Conservation (phyloP, 30 jellyfish, hydroid and myxozoan genomes). For the Sanderia malayensis region DNA sequence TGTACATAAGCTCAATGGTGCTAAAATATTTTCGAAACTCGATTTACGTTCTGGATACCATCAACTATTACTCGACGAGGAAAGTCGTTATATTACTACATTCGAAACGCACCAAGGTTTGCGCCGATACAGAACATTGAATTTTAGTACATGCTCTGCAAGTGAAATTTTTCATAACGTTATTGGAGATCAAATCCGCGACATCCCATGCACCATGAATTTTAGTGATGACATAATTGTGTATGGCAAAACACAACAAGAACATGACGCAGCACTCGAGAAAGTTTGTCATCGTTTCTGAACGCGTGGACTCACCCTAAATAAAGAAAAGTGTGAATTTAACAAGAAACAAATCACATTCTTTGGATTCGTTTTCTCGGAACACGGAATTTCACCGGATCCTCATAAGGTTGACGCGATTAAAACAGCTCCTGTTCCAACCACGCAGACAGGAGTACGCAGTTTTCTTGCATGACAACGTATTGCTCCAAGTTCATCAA, state of each 20-base stretch:
- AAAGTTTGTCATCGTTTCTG: background rate
- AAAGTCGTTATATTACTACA: slow-evolving; percentile 7
- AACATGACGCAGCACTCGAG: background rate
- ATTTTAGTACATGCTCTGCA: slow-evolving; percentile 2
- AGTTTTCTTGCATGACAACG: background rate
- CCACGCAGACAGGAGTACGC: background rate
- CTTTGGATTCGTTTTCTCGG: background rate
- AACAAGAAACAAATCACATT: background rate
- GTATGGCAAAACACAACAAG: background rate
- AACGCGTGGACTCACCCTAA: background rate
- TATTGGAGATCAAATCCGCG: background rate
- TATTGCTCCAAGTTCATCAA: slow-evolving; percentile 27
- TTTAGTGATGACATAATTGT: background rate
- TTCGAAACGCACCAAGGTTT: background rate
- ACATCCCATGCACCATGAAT: background rate
- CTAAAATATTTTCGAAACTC: background rate
- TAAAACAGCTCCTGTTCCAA: slow-evolving; percentile 7
- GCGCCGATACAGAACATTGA: background rate
- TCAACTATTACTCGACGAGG: background rate
- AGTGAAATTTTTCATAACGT: slow-evolving; percentile 5
- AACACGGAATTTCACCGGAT: background rate
- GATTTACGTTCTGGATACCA: background rate
- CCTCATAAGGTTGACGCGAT: slow-evolving; percentile 35
- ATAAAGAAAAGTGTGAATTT: background rate
- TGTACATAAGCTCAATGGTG: background rate